Percentiles rank a stretch among this genome's conserved stretches.
phyloP scores from a whole-genome alignment of 2,888 invertebrate species.

The Eilema sororculum region DNA sequence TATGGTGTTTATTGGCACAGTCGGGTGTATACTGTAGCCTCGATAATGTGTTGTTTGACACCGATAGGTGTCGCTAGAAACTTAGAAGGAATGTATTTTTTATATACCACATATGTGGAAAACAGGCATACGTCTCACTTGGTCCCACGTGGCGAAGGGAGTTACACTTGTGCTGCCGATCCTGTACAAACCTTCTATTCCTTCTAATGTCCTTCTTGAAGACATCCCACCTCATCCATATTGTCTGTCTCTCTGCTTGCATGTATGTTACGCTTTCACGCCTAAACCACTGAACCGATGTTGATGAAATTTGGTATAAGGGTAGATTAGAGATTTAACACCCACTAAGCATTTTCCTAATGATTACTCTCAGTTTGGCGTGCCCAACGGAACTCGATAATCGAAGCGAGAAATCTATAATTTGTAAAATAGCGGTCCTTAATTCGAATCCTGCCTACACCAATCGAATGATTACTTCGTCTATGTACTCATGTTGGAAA shows the following conservation, averaged over 20 bases:
- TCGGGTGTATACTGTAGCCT: neutral
- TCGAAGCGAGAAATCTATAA: conserved; percentile 4
- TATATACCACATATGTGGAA: no score
- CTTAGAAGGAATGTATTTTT: no score
- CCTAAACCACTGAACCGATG: no score
- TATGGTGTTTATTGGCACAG: conserved; percentile 15
- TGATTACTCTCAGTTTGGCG: neutral
- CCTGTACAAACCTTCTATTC: no score
- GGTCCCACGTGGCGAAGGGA: no score
- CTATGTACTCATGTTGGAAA: neutral
- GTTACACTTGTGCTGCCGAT: no score
- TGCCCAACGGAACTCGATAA: neutral
- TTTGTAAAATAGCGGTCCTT: neutral
- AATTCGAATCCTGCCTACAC: neutral
- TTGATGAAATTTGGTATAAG: no score
- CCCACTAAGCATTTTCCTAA: neutral
- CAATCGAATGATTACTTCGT: neutral
- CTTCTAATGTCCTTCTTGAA: no score
- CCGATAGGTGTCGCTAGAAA: neutral
- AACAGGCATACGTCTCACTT: no score
- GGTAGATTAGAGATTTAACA: neutral
- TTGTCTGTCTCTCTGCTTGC: no score
- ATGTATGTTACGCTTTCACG: no score
- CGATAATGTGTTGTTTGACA: neutral
- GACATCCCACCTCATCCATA: no score